Percentiles rank a stretch among this genome's conserved stretches.
phyloP scores from a whole-genome alignment of 1,140 invertebrate species.

The Brachionus koreanus region DNA sequence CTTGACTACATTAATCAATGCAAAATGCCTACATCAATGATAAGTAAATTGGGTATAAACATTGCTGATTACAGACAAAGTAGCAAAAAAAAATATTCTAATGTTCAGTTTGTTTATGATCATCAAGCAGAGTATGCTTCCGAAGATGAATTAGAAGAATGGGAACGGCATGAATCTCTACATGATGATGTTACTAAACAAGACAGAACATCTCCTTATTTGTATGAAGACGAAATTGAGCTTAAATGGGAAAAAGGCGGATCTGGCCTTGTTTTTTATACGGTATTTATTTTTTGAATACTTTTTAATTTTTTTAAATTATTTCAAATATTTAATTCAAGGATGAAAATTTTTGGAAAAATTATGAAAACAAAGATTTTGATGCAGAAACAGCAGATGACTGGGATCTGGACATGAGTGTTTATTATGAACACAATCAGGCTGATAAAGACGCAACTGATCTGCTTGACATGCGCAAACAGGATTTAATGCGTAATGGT shows the following conservation, averaged over 20 bases:
- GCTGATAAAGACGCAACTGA: slow-evolving; percentile 61
- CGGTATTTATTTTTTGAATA: slow-evolving; percentile 63
- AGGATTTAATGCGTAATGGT: slow-evolving; percentile 52
- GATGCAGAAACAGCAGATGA: slow-evolving; percentile 64
- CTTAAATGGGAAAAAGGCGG: slow-evolving; percentile 67
- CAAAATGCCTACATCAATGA: slow-evolving; percentile 60
- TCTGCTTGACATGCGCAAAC: slow-evolving; percentile 59
- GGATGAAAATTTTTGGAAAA: slow-evolving; percentile 44
- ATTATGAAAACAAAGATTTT: slow-evolving; percentile 56
- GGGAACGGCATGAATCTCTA: slow-evolving; percentile 63
- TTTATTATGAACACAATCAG: slow-evolving; percentile 59
- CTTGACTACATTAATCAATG: slow-evolving; percentile 61
- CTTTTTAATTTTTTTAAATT: slow-evolving; percentile 54
- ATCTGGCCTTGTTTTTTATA: slow-evolving; percentile 65
- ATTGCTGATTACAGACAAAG: slow-evolving; percentile 47
- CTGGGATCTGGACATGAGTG: slow-evolving; percentile 65
- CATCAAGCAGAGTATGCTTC: slow-evolving; percentile 48
- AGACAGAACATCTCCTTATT: slow-evolving; percentile 56
- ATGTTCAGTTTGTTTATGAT: slow-evolving; percentile 46
- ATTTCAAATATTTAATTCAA: slow-evolving; percentile 23
- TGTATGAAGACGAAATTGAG: slow-evolving; percentile 65
- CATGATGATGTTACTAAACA: slow-evolving; percentile 63
- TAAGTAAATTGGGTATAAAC: slow-evolving; percentile 59
- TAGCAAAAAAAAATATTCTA: not conserved
- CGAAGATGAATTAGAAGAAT: slow-evolving; percentile 55